phyloP scores from a whole-genome alignment of 2,113 vertebrate species.

The Petrocephalus microphthalmus region DNA sequence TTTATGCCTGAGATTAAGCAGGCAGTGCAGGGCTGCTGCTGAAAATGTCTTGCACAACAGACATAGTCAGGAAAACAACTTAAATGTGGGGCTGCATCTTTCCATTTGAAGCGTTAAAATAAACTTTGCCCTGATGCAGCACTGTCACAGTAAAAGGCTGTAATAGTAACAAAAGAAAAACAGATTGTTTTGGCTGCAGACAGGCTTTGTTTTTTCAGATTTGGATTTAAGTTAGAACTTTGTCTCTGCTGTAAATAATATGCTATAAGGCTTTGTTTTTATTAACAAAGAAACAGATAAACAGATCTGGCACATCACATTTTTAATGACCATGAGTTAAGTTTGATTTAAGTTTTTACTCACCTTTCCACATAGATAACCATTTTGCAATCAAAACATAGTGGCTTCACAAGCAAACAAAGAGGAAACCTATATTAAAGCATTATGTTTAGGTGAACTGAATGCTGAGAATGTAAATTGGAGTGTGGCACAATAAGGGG shows the following conservation, averaged over 20 bases:
- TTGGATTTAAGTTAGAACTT: neutral
- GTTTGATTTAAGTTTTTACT: neutral
- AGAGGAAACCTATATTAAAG: neutral
- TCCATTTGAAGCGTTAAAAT: neutral
- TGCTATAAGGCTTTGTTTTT: neutral
- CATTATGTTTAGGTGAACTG: neutral
- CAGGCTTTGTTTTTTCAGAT: neutral
- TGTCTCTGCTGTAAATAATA: conserved; percentile 1
- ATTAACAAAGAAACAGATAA: neutral
- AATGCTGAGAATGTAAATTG: conserved; percentile 4
- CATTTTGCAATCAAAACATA: neutral
- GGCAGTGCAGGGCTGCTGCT: conserved; percentile 12
- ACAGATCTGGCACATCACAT: neutral
- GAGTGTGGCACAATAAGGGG: neutral
- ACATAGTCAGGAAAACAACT: conserved; percentile 14
- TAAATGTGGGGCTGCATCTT: neutral
- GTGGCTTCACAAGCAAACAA: conserved; percentile 8
- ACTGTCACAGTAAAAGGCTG: neutral
- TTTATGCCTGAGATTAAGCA: conserved; percentile 20
- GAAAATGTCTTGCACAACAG: conserved; percentile 25
- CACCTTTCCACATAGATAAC: neutral
- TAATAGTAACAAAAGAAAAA: neutral
- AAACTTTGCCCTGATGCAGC: neutral
- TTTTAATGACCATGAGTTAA: neutral
- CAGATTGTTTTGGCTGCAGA: neutral